Conservation (phyloP, 2,888 invertebrate genomes). For the Aleiodes testaceus region DNA sequence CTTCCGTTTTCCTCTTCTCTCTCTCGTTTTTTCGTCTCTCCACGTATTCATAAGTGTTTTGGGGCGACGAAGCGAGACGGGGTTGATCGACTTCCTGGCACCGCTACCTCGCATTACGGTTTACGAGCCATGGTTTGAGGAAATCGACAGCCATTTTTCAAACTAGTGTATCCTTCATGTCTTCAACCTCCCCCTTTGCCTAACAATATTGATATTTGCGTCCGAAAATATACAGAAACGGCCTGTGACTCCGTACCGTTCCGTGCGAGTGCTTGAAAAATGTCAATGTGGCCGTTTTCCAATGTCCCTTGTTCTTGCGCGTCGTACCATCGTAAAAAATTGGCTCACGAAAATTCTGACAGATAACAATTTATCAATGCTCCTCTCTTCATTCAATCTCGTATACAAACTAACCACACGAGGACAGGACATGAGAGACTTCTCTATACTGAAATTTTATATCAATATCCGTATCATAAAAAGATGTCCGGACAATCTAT, state of each 20-base stretch:
- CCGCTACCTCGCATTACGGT: constrained; percentile 56
- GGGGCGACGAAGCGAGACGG: constrained; percentile 47
- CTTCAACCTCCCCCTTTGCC: constrained; percentile 2
- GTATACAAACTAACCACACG: constrained; percentile 47
- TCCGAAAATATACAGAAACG: constrained; percentile 17
- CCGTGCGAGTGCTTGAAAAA: constrained; percentile 69
- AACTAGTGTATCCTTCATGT: constrained; percentile 24
- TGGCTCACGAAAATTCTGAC: constrained; percentile 68
- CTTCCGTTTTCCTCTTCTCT: neutral
- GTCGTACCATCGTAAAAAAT: constrained; percentile 66
- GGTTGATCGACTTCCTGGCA: constrained; percentile 45
- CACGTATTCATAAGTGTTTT: constrained; percentile 15
- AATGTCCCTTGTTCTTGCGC: constrained; percentile 57
- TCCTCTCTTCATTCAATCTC: constrained; percentile 34
- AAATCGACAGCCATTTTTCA: constrained; percentile 62
- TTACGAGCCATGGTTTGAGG: constrained; percentile 56
- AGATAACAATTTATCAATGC: constrained; percentile 68
- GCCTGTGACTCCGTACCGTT: constrained; percentile 55
- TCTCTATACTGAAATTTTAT: constrained; percentile 56
- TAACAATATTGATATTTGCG: constrained; percentile 27
- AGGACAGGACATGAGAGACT: constrained; percentile 43
- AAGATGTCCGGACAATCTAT: constrained; percentile 50
- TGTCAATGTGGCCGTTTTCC: constrained; percentile 52
- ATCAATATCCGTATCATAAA: constrained; percentile 65
- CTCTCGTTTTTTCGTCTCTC: neutral